These are phyloP conservation scores for Panurus biarmicus DNA, from an alignment of 2,113 vertebrate genomes.

Conservation along the genomic window DNA sequence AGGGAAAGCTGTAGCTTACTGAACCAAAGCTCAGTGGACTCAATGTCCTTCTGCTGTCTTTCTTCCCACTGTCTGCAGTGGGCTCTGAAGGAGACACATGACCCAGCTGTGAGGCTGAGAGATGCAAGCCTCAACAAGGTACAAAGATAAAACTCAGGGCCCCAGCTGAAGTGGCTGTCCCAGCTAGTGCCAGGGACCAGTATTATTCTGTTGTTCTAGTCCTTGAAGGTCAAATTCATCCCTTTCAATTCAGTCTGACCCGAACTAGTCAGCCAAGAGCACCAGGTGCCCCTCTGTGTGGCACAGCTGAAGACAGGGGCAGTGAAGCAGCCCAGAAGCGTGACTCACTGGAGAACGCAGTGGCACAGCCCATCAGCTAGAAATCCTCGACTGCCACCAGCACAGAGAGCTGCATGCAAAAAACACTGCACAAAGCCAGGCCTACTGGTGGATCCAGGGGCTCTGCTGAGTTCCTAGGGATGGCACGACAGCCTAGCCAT, in stretches of 20 bases:
- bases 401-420: too few relatives aligned
- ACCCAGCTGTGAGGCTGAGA: background rate
- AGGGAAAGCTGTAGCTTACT: background rate
- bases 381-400: too few relatives aligned
- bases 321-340: background rate
- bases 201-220: background rate
- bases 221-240: background rate
- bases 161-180: background rate
- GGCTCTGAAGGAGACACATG: background rate
- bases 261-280: background rate
- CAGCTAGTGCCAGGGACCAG: background rate
- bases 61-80: background rate
- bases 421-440: background rate
- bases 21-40: background rate
- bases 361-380: background rate
- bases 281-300: background rate
- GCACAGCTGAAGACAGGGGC: background rate
- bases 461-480: background rate
- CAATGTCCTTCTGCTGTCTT: background rate
- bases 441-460: background rate
- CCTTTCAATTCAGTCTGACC: background rate
- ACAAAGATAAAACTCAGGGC: background rate
- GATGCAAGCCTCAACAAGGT: background rate
- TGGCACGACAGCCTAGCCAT: background rate
- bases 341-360: background rate